Evolutionary conservation across 2,888 invertebrate species (phyloP).

Genomic region (Pristionchus maxplancki): DNA sequence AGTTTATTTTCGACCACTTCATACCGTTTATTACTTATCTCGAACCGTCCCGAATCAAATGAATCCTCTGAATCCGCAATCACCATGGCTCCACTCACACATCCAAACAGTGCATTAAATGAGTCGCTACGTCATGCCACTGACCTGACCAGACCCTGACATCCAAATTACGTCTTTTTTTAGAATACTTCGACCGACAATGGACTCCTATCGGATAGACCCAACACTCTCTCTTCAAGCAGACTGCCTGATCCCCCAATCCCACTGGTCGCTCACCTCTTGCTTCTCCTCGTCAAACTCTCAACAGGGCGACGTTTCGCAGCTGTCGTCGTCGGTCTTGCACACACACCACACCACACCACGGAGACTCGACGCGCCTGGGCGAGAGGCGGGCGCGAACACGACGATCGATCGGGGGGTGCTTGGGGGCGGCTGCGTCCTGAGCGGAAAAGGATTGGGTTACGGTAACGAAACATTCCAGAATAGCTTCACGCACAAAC

Average conservation of each 20-base stretch:
- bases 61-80: too few species aligned
- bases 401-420: conserved; percentile 19
- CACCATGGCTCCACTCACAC: too few species aligned
- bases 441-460: background rate
- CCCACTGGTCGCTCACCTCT: background rate
- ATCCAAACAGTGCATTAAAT: too few species aligned
- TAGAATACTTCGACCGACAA: too few species aligned
- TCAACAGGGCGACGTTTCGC: conserved; percentile 30
- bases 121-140: too few species aligned
- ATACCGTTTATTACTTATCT: too few species aligned
- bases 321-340: background rate
- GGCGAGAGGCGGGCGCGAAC: background rate
- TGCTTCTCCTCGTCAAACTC: background rate
- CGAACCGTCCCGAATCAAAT: too few species aligned
- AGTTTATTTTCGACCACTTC: too few species aligned
- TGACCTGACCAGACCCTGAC: too few species aligned
- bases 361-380: background rate
- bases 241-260: background rate
- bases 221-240: background rate
- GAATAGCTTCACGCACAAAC: background rate
- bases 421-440: conserved; percentile 16
- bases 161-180: too few species aligned
- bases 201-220: too few species aligned
- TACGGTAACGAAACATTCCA: background rate
- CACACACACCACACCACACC: conserved; percentile 10